phyloP scores from a whole-genome alignment of 2,888 invertebrate species.

The Plebejus argus region DNA sequence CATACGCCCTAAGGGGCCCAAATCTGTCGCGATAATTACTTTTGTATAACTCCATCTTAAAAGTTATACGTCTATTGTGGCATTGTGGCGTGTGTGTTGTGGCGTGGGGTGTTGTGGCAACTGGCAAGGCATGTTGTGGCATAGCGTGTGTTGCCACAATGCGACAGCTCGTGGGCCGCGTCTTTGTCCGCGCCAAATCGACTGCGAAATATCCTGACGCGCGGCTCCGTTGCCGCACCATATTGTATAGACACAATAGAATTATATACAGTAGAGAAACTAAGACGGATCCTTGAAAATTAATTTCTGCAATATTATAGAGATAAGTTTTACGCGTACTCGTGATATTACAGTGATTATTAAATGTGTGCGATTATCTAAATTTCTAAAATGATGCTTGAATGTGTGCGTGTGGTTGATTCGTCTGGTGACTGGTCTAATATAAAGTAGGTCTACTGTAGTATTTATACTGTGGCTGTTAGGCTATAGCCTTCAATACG shows the following conservation, averaged over 20 bases:
- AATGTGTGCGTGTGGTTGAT: too few relatives aligned
- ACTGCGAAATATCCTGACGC: slow-evolving; percentile 8
- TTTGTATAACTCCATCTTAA: not conserved
- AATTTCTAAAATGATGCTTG: not conserved
- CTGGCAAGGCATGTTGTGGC: not conserved
- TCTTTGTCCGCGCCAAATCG: slow-evolving; percentile 7
- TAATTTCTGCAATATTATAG: too few relatives aligned
- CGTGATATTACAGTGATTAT: too few relatives aligned
- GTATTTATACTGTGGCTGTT: not conserved
- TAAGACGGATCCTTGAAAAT: too few relatives aligned
- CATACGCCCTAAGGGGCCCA: not conserved
- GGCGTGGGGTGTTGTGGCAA: not conserved
- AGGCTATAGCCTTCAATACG: too few relatives aligned
- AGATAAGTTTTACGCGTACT: too few relatives aligned
- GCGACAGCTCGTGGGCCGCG: slow-evolving; percentile 15
- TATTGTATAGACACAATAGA: not conserved
- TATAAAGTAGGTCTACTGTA: too few relatives aligned
- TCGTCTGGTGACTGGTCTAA: too few relatives aligned
- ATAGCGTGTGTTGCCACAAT: not conserved
- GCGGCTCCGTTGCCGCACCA: not conserved
- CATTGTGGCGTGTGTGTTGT: not conserved
- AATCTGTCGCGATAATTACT: not conserved
- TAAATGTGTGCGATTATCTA: too few relatives aligned
- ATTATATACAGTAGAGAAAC: not conserved
- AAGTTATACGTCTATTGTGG: not conserved